Evolutionary conservation across 2,113 vertebrate genomes (phyloP), one percentile per base, ranked within the genome.

Genomic region (Pipra filicauda): DNA sequence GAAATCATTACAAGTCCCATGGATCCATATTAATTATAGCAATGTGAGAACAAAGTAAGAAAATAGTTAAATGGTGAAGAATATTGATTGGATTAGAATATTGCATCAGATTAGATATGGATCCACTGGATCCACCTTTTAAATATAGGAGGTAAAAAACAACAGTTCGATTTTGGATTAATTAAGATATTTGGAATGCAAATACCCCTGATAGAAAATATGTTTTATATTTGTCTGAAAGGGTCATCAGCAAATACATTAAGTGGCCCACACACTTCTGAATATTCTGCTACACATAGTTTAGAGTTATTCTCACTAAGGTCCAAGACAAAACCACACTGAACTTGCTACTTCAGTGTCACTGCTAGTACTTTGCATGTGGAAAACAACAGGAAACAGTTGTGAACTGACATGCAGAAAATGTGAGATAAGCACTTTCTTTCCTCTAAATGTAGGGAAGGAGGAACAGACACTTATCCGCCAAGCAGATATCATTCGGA

Each of bases 21-120:
- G 1, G 9, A 94, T 97, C 52, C 30, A 74, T 95, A 95, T 66
- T 92, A 89, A 92, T 96, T 95, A 85, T 85, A 27, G 91, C 70
- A 84, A 95, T 78, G 49, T 91, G 78, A 88, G 17, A 92, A 95
- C 39, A 88, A 90, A 46, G 17, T 89, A 94, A 84, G 85, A 86
- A 92, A 55, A 79, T 28, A 62, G 8, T 80, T 94, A 82, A 96
- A 81, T 80, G 51, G 73, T 93, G 73, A 96, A 92, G 76, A 96
- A 91, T 94, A 78, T 75, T 48, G 39, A 48, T n/a, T n/a, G n/a
- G n/a, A n/a, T n/a, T n/a, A n/a, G n/a, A n/a, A n/a, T n/a, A n/a
- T n/a, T 35, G 61, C 24, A 41, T 52, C 18, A 83, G 80, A 91
- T 89, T 88, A 91, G 66, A 77, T 95, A 95, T 78, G 30, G n/a